These are phyloP conservation scores for Phrynocephalus guinanensis DNA, from an alignment of 2,797 vertebrate genomes.

Conservation along the genomic window DNA sequence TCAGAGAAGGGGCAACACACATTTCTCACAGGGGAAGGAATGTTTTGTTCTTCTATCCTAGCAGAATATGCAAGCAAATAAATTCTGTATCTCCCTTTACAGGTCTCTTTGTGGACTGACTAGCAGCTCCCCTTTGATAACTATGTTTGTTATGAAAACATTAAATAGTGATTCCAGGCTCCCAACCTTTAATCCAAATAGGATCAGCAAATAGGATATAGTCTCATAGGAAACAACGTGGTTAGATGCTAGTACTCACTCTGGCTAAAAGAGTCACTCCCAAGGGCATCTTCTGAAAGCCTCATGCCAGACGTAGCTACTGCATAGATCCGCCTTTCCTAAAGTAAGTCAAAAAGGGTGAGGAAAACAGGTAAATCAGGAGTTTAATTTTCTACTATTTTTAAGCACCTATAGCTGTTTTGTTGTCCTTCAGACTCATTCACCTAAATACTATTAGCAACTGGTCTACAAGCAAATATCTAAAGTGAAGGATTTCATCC, in stretches of 20 bases:
- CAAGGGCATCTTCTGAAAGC: slow-evolving; percentile 83
- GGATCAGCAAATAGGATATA: neutral
- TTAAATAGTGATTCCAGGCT: neutral
- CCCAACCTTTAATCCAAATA: neutral
- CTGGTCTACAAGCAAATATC: too few relatives aligned
- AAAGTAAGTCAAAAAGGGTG: slow-evolving; percentile 53
- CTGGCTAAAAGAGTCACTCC: slow-evolving; percentile 75
- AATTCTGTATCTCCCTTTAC: neutral
- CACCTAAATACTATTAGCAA: too few relatives aligned
- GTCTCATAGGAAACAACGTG: too few relatives aligned
- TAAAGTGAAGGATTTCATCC: too few relatives aligned
- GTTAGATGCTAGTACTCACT: slow-evolving; percentile 77
- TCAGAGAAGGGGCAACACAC: neutral
- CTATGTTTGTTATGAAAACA: neutral
- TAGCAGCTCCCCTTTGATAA: neutral
- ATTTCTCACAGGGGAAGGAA: neutral
- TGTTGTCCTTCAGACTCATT: neutral
- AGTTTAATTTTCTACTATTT: neutral
- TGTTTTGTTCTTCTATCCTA: neutral
- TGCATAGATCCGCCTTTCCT: slow-evolving; percentile 96
- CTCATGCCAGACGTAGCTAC: slow-evolving; percentile 93
- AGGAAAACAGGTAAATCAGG: slow-evolving; percentile 24
- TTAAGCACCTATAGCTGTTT: neutral
- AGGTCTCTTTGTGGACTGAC: too few relatives aligned
- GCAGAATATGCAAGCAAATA: neutral